Evolutionary conservation across 2,888 invertebrate genomes (phyloP), one percentile per base, ranked within the genome.

Genomic region (Tineola bisselliella): DNA sequence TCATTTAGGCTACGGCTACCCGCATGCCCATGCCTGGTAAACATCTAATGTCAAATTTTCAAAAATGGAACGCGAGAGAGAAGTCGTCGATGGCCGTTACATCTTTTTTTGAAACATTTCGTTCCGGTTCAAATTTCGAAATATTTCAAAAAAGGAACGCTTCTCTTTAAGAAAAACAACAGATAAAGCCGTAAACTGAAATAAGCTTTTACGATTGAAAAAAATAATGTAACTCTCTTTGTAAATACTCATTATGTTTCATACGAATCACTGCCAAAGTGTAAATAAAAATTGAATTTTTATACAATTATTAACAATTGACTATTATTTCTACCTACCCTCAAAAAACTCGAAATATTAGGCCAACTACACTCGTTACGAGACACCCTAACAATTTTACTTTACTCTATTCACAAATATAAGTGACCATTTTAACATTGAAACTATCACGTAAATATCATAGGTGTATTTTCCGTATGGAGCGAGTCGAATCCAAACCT

Each of bases 241-340:
- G 81, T 84, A 81, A 76, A 80, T 81, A 81, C 70, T 76, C 73
- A 82, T 77, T 79, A 81, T 33, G 11, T 17, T 44, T 25, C 25
- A 17, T 17, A 25, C 17, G 48, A 82, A 83, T 82, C 84, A 87
- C 84, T 84, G 84, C 86, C 86, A 87, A 86, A 87, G 86, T 86
- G 86, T 86, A 82, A 86, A 84, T 84, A 84, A 86, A 86, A 33
- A 15, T n/a, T 8, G n/a, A 25, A 8, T 54, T 48, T 54, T 19
- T 54, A 54, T 25, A 54, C 18, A 54, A 6, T 54, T 8, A 54
- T 17, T 2, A n/a, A n/a, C 54, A 54, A 3, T 48, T 6, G 25
- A 11, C 25, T 54, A 25, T 54, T 54, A 54, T 54, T 54, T 54
- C 2, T 4, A 25, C n/a, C n/a, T n/a, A n/a, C n/a, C n/a, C n/a